Evolutionary conservation across 2,888 invertebrate genomes (phyloP).

Genomic region (Dasysyrphus tricinctus): DNA sequence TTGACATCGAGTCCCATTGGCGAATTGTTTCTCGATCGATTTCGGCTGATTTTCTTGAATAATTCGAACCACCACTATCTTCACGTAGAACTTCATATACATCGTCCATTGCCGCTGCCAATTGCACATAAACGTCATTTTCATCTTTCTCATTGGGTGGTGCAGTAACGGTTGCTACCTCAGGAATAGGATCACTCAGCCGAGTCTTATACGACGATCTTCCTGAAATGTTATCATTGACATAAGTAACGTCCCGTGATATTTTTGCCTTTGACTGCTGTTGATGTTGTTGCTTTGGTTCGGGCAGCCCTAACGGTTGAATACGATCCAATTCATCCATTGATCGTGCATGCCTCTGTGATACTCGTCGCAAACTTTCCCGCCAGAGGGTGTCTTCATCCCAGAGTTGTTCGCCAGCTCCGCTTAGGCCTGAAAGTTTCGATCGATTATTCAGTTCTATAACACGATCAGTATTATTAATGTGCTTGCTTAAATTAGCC

Average conservation of each 20-base stretch:
- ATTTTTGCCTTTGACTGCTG: slow-evolving; percentile 83
- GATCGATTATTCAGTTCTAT: slow-evolving; percentile 67
- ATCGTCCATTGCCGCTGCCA: slow-evolving; percentile 76
- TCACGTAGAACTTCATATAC: slow-evolving; percentile 83
- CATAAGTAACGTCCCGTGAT: slow-evolving; percentile 90
- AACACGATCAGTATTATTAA: slow-evolving; percentile 58
- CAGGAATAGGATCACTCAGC: slow-evolving; percentile 76
- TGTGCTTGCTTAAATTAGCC: slow-evolving; percentile 57
- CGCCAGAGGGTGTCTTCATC: slow-evolving; percentile 93
- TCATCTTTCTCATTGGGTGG: slow-evolving; percentile 76
- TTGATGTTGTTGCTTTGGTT: slow-evolving; percentile 30
- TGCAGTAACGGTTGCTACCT: neutral
- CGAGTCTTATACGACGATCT: slow-evolving; percentile 78
- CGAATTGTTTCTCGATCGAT: slow-evolving; percentile 93
- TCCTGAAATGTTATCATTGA: slow-evolving; percentile 88
- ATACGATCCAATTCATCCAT: slow-evolving; percentile 91
- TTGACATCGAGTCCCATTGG: slow-evolving; percentile 95
- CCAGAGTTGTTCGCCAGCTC: slow-evolving; percentile 89
- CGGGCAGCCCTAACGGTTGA: slow-evolving; percentile 42
- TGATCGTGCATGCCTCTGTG: slow-evolving; percentile 92
- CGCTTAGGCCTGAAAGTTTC: slow-evolving; percentile 71
- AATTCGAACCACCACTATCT: slow-evolving; percentile 80
- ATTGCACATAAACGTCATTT: slow-evolving; percentile 82
- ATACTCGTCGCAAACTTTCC: slow-evolving; percentile 90
- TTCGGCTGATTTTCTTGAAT: slow-evolving; percentile 85